Evolutionary conservation across 2,888 invertebrate genomes (phyloP).

Genomic region (Polia nebulosa): DNA sequence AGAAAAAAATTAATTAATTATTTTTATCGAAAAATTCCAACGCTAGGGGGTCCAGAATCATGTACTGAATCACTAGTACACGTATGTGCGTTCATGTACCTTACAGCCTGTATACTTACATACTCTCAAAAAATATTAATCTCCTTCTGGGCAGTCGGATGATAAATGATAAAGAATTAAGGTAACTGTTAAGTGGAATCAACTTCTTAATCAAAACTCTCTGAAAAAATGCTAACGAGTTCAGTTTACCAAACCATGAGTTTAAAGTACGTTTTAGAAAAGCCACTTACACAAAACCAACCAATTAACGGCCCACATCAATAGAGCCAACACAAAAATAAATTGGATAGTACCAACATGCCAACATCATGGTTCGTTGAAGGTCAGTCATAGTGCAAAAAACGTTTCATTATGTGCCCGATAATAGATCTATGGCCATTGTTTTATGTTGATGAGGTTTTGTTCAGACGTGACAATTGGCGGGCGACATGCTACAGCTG

Average conservation of each 20-base stretch:
- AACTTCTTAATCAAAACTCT: not conserved
- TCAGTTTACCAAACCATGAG: not conserved
- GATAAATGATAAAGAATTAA: too few relatives aligned
- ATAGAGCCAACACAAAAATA: slow-evolving; percentile 33
- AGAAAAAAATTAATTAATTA: too few relatives aligned
- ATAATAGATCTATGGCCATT: slow-evolving; percentile 58
- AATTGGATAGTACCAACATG: slow-evolving; percentile 32
- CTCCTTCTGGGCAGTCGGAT: too few relatives aligned
- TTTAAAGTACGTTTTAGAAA: not conserved
- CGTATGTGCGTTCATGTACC: too few relatives aligned
- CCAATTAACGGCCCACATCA: slow-evolving; percentile 15
- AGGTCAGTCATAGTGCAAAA: slow-evolving; percentile 56
- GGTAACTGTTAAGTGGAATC: too few relatives aligned
- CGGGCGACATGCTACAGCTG: slow-evolving; percentile 21
- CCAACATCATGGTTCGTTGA: slow-evolving; percentile 36
- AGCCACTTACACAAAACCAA: slow-evolving; percentile 4
- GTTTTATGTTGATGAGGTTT: slow-evolving; percentile 53
- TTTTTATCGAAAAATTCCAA: too few relatives aligned
- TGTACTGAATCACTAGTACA: too few relatives aligned
- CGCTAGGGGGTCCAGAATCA: too few relatives aligned
- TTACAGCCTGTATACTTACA: too few relatives aligned
- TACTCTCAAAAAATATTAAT: too few relatives aligned
- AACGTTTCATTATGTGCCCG: slow-evolving; percentile 55
- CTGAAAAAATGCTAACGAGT: not conserved
- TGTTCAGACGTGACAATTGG: slow-evolving; percentile 49